Evolutionary conservation across 2,888 invertebrate genomes (phyloP), one percentile per base, ranked within the genome.

Genomic region (Monoplex corrugatus): DNA sequence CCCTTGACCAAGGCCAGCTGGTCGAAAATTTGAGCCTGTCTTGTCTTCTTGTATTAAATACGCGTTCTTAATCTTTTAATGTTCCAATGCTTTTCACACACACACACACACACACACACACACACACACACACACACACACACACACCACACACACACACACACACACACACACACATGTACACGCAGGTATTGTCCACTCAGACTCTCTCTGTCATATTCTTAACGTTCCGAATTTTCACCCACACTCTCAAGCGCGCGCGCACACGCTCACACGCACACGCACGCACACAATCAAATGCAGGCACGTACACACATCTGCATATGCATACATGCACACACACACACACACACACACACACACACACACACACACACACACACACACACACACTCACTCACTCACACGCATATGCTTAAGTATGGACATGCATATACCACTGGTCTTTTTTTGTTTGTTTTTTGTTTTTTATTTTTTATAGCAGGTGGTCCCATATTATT

Each of bases 311-410:
- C 28, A 28, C 10, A 16, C 8, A 8, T 32, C 8, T 75, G 35
- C 8, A 75, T 32, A 16, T 35, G 8, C 28, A 16, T 13, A 50
- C 50, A 50, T 50, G 35, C 28, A 8, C n/a, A 13, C 8, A 75
- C 35, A 35, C 75, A 75, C n/a, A n/a, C 75, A 75, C 35, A 75
- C n/a, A n/a, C 75, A 75, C 35, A 75, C 75, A 75, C 75, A 75
- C 75, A 75, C 35, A 35, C 75, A n/a, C 75, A 75, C 50, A 50
- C 50, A 50, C 50, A 50, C 50, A 75, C 75, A 75, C 75, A 75
- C n/a, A 75, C 75, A 75, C 75, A 75, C 75, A 32, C n/a, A 32
- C n/a, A 32, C 32, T 8, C 35, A 32, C 35, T 8, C n/a, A 75
- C 75, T 8, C 75, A 75, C 75, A 75, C 32, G 10, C n/a, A 13